Percentiles rank a stretch among this genome's conserved stretches.
These are phyloP conservation scores for Ochotona curzoniae DNA, from an alignment of 2,113 vertebrate genomes.

Conservation along the genomic window DNA sequence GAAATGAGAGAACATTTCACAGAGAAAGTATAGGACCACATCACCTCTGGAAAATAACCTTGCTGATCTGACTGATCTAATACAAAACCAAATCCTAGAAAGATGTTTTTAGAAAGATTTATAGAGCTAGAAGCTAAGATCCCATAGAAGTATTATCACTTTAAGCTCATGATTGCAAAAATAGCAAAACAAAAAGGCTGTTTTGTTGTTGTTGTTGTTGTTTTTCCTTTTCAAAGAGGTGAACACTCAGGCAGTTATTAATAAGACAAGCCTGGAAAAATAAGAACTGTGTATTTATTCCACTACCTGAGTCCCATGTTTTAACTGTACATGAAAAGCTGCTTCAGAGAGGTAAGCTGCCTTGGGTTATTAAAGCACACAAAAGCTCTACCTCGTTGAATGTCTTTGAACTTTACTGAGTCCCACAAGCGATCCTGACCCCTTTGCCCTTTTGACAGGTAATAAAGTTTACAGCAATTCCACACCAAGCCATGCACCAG, in stretches of 20 bases:
- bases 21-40: background rate
- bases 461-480: conserved; percentile 99
- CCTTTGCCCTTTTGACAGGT: conserved; percentile 97
- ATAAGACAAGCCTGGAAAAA: conserved; percentile 76
- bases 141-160: background rate
- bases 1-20: conserved; percentile 7
- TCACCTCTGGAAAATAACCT: conserved; percentile 13
- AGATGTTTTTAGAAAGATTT: background rate
- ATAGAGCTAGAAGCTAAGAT: conserved; percentile 30
- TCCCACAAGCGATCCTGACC: conserved; percentile 96
- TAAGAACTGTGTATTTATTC: conserved; percentile 63
- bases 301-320: conserved; percentile 84
- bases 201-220: background rate
- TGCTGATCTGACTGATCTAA: background rate
- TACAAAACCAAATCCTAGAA: conserved; percentile 50
- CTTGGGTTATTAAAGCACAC: conserved; percentile 94
- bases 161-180: conserved; percentile 58
- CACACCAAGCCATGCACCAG: conserved; percentile 98
- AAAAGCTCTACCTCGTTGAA: conserved; percentile 92
- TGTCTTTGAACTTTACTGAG: conserved; percentile 98
- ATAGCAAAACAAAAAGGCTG: conserved; percentile 34
- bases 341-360: conserved; percentile 91
- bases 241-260: conserved; percentile 59
- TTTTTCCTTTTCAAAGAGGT: background rate
- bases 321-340: conserved; percentile 90